Base-by-base conservation (phyloP, 1,140 invertebrate species). In the Mya arenaria region DNA sequence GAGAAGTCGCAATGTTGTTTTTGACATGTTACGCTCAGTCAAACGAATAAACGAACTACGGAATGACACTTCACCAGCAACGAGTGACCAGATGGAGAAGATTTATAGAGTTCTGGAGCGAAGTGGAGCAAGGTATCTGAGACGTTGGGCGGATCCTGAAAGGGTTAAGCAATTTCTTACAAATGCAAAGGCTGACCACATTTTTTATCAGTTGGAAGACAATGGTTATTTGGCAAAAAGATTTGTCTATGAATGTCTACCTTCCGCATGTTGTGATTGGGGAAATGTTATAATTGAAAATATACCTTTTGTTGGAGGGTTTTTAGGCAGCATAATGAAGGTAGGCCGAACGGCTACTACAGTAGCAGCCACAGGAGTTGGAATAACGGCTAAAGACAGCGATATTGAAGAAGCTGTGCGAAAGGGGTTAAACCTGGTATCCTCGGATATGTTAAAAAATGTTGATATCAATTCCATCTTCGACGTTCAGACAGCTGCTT, bases 171-270 rank as follows among this genome's bases (percentile, higher is more conserved):
- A 4, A 8, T 39, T 28, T 2, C n/a, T 79, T 13, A 23, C n/a
- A 13, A 25, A 66, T 25, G 5, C 0, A 25, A 2, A 15, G 30
- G 55, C 66, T 4, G 17, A 5, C 4, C n/a, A 58, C 6, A 23
- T 60, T 13, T 19, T 79, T 1, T 58, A 30, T 8, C 10, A 60
- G 19, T 48, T 80, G 4, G 17, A 25, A 19, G 39, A 15, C 3
- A 68, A 8, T 10, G 5, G 28, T 66, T 66, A 17, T 23, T 25
- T 19, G 41, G 23, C 32, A 55, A 30, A 1, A 44, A 10, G 41
- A 44, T 17, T 79, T 79, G 34, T 79, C 25, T 3, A 55, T 23
- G 41, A 78, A 10, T 32, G 25, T 66, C 32, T 66, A 25, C 74
- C 74, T n/a, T 13, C 3, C 4, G 62, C 32, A 44, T 44, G 41